Percentiles rank a stretch among this genome's conserved stretches.
These are phyloP conservation scores for Papilio helenus DNA, from an alignment of 1,140 invertebrate genomes.

Conservation along the genomic window DNA sequence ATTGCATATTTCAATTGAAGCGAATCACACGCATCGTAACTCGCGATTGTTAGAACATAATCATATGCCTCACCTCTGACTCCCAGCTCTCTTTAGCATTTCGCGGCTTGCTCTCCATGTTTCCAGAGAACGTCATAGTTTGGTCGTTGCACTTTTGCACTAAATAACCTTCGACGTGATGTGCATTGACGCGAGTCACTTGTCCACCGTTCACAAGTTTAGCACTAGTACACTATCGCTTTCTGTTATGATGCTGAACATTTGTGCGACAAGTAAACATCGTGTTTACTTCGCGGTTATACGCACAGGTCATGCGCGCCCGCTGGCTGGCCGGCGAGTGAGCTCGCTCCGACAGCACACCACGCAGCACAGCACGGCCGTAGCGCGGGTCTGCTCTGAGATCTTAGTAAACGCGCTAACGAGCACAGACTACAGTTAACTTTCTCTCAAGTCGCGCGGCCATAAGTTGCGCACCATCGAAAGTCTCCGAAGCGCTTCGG, in stretches of 20 bases:
- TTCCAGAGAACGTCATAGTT: constrained; percentile 75
- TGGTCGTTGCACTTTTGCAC: constrained; percentile 64
- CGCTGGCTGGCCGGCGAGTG: constrained; percentile 46
- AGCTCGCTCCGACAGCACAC: constrained; percentile 17
- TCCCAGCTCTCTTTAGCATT: constrained; percentile 74
- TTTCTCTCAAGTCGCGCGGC: constrained; percentile 69
- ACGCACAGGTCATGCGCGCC: constrained; percentile 43
- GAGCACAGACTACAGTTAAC: constrained; percentile 79
- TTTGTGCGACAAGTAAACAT: constrained; percentile 63
- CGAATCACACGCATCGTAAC: constrained; percentile 52
- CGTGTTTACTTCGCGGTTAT: constrained; percentile 41
- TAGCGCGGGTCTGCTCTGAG: constrained; percentile 45
- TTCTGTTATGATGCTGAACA: constrained; percentile 63
- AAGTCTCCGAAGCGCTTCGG: constrained; percentile 71
- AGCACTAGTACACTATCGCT: constrained; percentile 66
- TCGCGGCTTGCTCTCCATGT: constrained; percentile 73
- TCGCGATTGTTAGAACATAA: constrained; percentile 47
- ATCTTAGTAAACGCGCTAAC: constrained; percentile 55
- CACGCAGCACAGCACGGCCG: not conserved
- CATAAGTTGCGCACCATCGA: constrained; percentile 74
- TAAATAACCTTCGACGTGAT: constrained; percentile 38
- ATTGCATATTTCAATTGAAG: constrained; percentile 50
- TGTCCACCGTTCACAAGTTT: constrained; percentile 49
- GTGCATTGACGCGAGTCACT: constrained; percentile 44
- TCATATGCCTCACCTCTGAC: constrained; percentile 68